phyloP scores from a whole-genome alignment of 2,113 vertebrate species.

The Boulengeromyrus knoepffleri region DNA sequence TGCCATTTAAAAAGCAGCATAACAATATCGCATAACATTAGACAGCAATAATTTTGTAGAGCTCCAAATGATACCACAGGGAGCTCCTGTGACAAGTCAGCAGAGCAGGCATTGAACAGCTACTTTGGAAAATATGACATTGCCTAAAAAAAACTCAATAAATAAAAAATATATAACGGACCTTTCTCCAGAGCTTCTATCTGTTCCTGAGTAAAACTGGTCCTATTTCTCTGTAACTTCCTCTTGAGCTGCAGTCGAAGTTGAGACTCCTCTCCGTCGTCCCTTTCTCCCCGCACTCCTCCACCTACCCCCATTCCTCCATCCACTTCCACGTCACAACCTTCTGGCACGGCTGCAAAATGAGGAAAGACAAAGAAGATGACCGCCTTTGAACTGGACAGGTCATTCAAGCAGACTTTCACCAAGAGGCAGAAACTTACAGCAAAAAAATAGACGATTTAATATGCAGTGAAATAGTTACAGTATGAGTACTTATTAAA shows the following conservation, averaged over 20 bases:
- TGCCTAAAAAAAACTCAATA: not conserved
- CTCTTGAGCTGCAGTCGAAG: constrained; percentile 77
- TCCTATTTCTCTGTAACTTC: constrained; percentile 77
- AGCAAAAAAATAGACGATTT: not conserved
- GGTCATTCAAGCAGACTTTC: not conserved
- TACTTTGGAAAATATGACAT: constrained; percentile 7
- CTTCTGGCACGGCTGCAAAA: constrained; percentile 41
- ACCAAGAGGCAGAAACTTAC: not conserved
- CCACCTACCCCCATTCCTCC: constrained; percentile 55
- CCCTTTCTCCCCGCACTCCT: constrained; percentile 54
- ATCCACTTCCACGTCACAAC: constrained; percentile 63
- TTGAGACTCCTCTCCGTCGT: constrained; percentile 70
- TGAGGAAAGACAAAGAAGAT: constrained; percentile 9
- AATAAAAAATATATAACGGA: constrained; percentile 32
- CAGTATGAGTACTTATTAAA: not conserved
- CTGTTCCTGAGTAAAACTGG: constrained; percentile 78
- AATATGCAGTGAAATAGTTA: not conserved
- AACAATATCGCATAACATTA: not conserved
- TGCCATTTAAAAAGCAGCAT: not conserved
- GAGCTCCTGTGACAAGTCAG: not conserved
- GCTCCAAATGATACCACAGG: not conserved
- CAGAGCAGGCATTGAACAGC: not conserved
- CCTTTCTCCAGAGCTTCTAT: constrained; percentile 80
- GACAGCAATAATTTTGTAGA: not conserved
- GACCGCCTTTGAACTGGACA: not conserved